phyloP scores from a whole-genome alignment of 2,113 vertebrate species.

The Thermophis baileyi region DNA sequence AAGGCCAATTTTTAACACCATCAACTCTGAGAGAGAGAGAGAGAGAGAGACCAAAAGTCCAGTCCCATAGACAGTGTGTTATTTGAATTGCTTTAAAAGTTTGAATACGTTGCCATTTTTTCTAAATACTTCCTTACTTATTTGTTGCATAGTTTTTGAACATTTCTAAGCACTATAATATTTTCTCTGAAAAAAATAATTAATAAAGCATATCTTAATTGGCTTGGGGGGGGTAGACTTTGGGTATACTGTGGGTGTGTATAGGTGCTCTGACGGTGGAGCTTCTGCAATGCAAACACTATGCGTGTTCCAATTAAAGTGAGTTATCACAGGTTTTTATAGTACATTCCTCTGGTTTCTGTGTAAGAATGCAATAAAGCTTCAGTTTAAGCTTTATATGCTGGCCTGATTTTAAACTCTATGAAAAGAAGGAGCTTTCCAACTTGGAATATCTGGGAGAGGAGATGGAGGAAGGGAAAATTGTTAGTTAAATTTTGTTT shows the following conservation, averaged over 20 bases:
- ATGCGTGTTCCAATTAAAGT: conserved; percentile 12
- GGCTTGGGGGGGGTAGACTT: neutral
- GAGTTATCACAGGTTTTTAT: neutral
- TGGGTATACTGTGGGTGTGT: neutral
- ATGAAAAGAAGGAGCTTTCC: conserved; percentile 15
- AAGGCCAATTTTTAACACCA: neutral
- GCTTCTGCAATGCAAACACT: conserved; percentile 16
- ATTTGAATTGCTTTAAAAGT: neutral
- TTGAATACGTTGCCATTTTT: neutral
- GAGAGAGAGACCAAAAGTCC: neutral
- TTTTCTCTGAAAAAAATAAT: neutral
- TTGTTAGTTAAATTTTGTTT: conserved; percentile 27
- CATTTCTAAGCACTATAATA: neutral
- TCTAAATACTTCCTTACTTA: neutral
- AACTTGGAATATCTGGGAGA: neutral
- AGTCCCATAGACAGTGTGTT: neutral
- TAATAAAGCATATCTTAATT: neutral
- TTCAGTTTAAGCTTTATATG: conserved; percentile 42
- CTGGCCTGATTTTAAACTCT: conserved; percentile 37
- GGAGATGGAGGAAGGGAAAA: neutral
- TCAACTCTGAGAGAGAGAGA: neutral
- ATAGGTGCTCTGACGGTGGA: neutral
- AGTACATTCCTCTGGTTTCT: conserved; percentile 30
- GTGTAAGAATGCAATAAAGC: conserved; percentile 37
- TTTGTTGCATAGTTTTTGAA: neutral